Conservation (phyloP, 2,113 vertebrate species). For the Amphilophus citrinellus region DNA sequence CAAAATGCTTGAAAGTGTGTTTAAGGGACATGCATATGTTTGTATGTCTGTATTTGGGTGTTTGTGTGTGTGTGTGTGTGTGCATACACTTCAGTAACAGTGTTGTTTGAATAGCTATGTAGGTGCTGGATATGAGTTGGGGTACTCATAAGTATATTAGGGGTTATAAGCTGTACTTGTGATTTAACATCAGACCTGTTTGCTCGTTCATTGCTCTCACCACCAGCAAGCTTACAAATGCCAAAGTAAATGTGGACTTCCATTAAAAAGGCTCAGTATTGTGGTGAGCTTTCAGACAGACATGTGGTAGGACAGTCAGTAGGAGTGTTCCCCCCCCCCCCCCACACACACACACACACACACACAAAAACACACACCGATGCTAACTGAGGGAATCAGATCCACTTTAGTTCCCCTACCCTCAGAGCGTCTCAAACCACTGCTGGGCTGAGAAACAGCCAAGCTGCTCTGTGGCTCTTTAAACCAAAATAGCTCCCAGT, state of each 20-base stretch:
- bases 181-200: constrained; percentile 32
- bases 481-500: constrained; percentile 59
- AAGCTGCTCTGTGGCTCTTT: constrained; percentile 42
- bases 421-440: constrained; percentile 33
- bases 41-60: not conserved
- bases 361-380: not conserved
- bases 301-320: constrained; percentile 37
- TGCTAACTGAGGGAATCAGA: constrained; percentile 35
- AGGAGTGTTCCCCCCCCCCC: not conserved
- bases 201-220: constrained; percentile 29
- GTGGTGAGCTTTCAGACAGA: constrained; percentile 31
- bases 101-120: constrained; percentile 25
- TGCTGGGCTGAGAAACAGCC: constrained; percentile 24
- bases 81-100: constrained; percentile 43
- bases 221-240: not conserved
- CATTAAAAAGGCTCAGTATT: constrained; percentile 21
- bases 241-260: constrained; percentile 46
- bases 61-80: not conserved
- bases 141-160: not conserved
- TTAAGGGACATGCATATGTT: constrained; percentile 19
- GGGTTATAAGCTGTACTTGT: constrained; percentile 21
- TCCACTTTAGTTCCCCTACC: constrained; percentile 5
- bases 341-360: constrained; percentile 27
- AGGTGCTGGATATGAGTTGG: constrained; percentile 8
- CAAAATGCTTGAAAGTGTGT: constrained; percentile 37